These are phyloP conservation scores for Linepithema humile DNA, from an alignment of 1,140 invertebrate species.

Conservation along the genomic window DNA sequence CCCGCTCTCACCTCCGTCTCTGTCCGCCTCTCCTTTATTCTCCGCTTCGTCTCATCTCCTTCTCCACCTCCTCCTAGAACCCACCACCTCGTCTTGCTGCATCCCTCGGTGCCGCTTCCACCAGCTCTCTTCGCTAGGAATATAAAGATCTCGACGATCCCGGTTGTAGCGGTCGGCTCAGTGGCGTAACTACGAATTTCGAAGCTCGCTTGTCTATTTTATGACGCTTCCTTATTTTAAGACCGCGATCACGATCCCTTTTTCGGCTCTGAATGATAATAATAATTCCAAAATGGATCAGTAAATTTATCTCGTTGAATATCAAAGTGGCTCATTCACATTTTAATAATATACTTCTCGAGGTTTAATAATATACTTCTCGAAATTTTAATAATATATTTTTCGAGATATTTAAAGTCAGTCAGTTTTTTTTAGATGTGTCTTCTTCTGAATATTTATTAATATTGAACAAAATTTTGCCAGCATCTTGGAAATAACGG, in stretches of 20 bases:
- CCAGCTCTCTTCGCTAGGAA: slow-evolving; percentile 38
- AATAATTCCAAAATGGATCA: too few species aligned
- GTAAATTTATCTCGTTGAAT: background rate
- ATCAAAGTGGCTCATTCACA: background rate
- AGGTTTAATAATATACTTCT: too few species aligned
- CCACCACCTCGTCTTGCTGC: slow-evolving; percentile 12
- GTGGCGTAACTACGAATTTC: slow-evolving; percentile 52
- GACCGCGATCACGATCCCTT: background rate
- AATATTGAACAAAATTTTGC: background rate
- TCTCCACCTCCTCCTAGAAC: background rate
- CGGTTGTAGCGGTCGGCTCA: slow-evolving; percentile 53
- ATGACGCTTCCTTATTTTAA: background rate
- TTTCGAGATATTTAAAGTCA: background rate
- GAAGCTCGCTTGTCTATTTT: slow-evolving; percentile 38
- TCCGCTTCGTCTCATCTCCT: slow-evolving; percentile 61
- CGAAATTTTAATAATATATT: background rate
- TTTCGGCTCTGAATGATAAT: background rate
- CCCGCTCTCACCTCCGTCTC: slow-evolving; percentile 35
- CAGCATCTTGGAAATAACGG: background rate
- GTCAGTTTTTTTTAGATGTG: background rate
- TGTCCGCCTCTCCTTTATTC: slow-evolving; percentile 68
- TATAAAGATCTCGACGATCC: slow-evolving; percentile 67
- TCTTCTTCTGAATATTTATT: background rate
- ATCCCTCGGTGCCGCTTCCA: slow-evolving; percentile 33
- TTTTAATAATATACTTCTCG: too few species aligned